Evolutionary conservation across 2,888 invertebrate species (phyloP).

Genomic region (Clistopyga incitator): DNA sequence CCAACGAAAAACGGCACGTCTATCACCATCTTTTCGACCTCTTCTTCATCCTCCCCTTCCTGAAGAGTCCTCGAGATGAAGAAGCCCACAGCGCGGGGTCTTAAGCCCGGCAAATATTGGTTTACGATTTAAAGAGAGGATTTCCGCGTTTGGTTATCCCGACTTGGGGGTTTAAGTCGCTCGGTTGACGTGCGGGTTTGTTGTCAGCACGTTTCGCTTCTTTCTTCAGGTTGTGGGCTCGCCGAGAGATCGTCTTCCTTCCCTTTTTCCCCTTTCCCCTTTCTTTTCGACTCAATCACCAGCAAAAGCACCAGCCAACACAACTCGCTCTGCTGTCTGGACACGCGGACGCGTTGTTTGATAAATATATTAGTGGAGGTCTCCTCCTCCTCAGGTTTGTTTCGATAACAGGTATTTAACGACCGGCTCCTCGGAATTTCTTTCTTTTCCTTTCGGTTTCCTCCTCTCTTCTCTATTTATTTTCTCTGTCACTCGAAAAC

Average conservation of each 20-base stretch:
- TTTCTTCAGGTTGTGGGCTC: not conserved
- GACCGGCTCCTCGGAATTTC: slow-evolving; percentile 57
- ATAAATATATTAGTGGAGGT: slow-evolving; percentile 80
- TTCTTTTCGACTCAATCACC: slow-evolving; percentile 35
- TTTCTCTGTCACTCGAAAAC: slow-evolving; percentile 44
- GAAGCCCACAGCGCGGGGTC: slow-evolving; percentile 60
- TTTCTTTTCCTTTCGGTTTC: slow-evolving; percentile 37
- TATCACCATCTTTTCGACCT: slow-evolving; percentile 47
- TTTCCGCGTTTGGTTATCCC: slow-evolving; percentile 74
- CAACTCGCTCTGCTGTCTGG: slow-evolving; percentile 32
- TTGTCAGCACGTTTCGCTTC: slow-evolving; percentile 59
- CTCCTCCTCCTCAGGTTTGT: slow-evolving; percentile 72
- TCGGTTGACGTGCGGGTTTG: slow-evolving; percentile 51
- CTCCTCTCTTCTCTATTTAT: slow-evolving; percentile 23
- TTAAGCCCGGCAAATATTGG: slow-evolving; percentile 79
- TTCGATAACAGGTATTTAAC: slow-evolving; percentile 77
- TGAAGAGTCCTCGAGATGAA: slow-evolving; percentile 42
- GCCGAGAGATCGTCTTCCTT: not conserved
- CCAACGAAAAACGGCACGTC: slow-evolving; percentile 57
- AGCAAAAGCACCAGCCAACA: slow-evolving; percentile 28
- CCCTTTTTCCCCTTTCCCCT: slow-evolving; percentile 28
- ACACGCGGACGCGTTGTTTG: slow-evolving; percentile 74
- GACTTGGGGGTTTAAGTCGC: slow-evolving; percentile 61
- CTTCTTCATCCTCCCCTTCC: slow-evolving; percentile 15
- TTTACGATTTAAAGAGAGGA: slow-evolving; percentile 79